phyloP scores from a whole-genome alignment of 2,797 vertebrate genomes.

The Smutsia temminckii region DNA sequence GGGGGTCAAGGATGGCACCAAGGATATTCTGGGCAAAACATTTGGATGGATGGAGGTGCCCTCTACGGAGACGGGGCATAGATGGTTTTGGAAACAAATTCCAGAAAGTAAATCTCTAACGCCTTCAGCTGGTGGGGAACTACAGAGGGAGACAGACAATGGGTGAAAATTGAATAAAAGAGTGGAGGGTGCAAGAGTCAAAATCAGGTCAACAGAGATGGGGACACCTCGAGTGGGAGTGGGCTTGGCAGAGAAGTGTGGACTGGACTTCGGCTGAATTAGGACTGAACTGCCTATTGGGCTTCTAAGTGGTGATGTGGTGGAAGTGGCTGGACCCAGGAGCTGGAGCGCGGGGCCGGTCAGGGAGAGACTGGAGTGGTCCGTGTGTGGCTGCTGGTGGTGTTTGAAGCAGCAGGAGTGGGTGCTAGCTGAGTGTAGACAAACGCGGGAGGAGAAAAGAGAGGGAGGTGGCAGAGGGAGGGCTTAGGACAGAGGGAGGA shows the following conservation, averaged over 20 bases:
- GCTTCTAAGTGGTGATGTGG: too few species aligned
- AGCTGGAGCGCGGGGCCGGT: neutral
- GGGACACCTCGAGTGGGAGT: neutral
- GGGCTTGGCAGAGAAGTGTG: neutral
- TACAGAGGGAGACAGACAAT: too few species aligned
- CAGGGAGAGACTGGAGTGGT: neutral
- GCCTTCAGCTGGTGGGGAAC: neutral
- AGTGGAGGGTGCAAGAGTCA: neutral
- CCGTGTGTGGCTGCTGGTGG: neutral
- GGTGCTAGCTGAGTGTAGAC: neutral
- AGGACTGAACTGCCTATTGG: neutral
- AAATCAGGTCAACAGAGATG: too few species aligned
- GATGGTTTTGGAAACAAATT: neutral
- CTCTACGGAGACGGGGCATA: neutral
- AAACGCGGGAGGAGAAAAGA: neutral
- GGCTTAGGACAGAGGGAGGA: neutral
- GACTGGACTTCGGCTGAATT: neutral
- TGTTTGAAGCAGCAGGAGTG: neutral
- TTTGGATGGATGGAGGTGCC: neutral
- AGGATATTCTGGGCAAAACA: neutral
- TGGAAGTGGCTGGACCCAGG: accelerated
- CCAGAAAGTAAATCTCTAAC: neutral
- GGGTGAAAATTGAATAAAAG: neutral
- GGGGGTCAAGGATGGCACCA: neutral
- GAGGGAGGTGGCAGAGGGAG: neutral